Evolutionary conservation across 2,797 vertebrate species (phyloP).

Genomic region (Pogoniulus pusillus): DNA sequence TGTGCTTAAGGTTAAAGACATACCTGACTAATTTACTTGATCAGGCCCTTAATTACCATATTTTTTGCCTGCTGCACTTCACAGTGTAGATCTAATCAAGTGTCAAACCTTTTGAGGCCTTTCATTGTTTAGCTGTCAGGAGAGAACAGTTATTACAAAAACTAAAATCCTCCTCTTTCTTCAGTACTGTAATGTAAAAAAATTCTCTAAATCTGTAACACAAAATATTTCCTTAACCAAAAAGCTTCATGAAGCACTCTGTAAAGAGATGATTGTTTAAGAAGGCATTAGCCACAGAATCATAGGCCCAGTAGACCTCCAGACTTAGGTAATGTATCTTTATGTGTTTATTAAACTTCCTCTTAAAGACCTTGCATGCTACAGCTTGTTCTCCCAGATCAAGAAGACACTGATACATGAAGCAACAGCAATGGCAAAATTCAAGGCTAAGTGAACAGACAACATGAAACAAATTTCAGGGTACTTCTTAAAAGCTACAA

Average conservation of each 20-base stretch:
- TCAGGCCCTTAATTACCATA: slow-evolving; percentile 54
- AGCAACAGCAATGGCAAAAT: neutral
- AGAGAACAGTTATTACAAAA: slow-evolving; percentile 61
- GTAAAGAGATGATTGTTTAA: neutral
- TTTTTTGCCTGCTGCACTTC: slow-evolving; percentile 53
- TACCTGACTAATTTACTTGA: slow-evolving; percentile 33
- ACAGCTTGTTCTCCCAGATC: neutral
- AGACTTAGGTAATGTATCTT: neutral
- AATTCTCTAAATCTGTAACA: slow-evolving; percentile 41
- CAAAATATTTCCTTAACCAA: neutral
- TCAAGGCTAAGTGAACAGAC: neutral
- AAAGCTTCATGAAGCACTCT: neutral
- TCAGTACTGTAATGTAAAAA: slow-evolving; percentile 60
- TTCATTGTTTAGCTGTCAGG: slow-evolving; percentile 67
- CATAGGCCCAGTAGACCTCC: neutral
- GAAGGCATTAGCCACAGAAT: neutral
- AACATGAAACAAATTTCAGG: neutral
- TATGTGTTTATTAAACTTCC: neutral
- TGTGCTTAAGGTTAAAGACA: slow-evolving; percentile 29
- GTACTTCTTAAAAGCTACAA: neutral
- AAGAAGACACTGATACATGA: neutral
- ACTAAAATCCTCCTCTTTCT: slow-evolving; percentile 65
- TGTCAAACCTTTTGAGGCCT: slow-evolving; percentile 69
- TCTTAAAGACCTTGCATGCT: neutral
- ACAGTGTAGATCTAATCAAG: slow-evolving; percentile 57